Conservation (phyloP, 2,797 vertebrate species). For the Sebastes baramenuke region DNA sequence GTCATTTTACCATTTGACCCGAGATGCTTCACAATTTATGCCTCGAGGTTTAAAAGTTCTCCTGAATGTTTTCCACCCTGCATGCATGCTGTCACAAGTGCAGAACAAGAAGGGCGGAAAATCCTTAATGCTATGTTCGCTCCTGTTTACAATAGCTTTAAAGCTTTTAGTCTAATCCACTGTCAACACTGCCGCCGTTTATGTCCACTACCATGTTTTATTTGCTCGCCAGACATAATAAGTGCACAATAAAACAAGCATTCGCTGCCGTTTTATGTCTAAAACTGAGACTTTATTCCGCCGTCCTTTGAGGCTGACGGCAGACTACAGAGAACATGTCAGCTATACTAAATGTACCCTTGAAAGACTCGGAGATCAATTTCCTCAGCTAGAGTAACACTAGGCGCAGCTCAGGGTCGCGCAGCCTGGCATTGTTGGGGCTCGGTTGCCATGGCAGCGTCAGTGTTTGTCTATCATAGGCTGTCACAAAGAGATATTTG, state of each 20-base stretch:
- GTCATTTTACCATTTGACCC: conserved; percentile 9
- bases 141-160: conserved; percentile 25
- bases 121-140: background rate
- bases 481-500: conserved; percentile 68
- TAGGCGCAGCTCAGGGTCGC: conserved; percentile 48
- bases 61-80: background rate
- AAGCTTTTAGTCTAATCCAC: conserved; percentile 47
- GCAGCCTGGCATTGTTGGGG: conserved; percentile 61
- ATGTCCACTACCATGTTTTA: conserved; percentile 25
- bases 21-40: background rate
- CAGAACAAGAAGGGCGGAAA: background rate
- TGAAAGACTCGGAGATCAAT: conserved; percentile 51
- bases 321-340: conserved; percentile 7
- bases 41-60: background rate
- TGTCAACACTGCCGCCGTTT: conserved; percentile 18
- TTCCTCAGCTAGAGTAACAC: conserved; percentile 55
- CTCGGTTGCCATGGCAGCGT: conserved; percentile 67
- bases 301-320: background rate
- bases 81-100: conserved; percentile 7
- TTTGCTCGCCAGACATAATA: conserved; percentile 13
- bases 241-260: conserved; percentile 29
- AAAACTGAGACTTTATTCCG: conserved; percentile 15
- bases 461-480: conserved; percentile 63
- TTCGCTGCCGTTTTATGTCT: background rate
- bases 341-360: conserved; percentile 34